Percentiles rank a stretch among this genome's conserved stretches.
Conservation (phyloP, 2,113 vertebrate species). For the Datnioides undecimradiatus region DNA sequence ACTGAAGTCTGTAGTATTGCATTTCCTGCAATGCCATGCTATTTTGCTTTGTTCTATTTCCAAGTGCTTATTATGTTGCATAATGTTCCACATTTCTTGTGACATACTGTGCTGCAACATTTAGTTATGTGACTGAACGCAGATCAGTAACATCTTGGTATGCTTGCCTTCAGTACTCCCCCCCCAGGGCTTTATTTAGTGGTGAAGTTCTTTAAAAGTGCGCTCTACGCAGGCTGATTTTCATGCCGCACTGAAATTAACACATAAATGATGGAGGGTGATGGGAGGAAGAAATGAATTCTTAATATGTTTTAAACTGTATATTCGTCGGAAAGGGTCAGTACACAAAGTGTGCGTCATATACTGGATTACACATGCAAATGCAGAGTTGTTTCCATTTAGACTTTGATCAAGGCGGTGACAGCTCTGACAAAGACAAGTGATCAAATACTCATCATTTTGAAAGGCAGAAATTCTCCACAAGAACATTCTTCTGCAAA, state of each 20-base stretch:
- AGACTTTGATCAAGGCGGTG: background rate
- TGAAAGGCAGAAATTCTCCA: conserved; percentile 16
- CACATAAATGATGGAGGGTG: background rate
- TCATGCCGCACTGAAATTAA: background rate
- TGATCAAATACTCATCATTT: conserved; percentile 4
- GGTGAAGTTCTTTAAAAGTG: background rate
- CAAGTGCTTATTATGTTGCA: conserved; percentile 3
- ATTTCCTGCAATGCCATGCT: conserved; percentile 2
- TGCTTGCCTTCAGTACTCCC: conserved; percentile 4
- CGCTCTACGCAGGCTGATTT: background rate
- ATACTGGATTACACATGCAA: background rate
- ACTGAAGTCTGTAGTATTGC: background rate
- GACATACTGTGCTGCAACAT: conserved; percentile 2
- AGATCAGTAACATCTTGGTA: conserved; percentile 10
- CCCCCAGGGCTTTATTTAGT: background rate
- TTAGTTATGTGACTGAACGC: conserved; percentile 7
- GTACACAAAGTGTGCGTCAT: background rate
- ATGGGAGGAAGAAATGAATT: background rate
- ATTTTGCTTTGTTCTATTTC: background rate
- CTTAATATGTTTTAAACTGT: background rate
- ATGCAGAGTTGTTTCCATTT: background rate
- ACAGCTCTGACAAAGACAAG: background rate
- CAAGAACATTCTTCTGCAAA: conserved; percentile 7
- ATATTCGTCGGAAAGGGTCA: background rate
- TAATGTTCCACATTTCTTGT: background rate